These are phyloP conservation scores for Euura lappo DNA, from an alignment of 1,140 invertebrate species.

Conservation along the genomic window DNA sequence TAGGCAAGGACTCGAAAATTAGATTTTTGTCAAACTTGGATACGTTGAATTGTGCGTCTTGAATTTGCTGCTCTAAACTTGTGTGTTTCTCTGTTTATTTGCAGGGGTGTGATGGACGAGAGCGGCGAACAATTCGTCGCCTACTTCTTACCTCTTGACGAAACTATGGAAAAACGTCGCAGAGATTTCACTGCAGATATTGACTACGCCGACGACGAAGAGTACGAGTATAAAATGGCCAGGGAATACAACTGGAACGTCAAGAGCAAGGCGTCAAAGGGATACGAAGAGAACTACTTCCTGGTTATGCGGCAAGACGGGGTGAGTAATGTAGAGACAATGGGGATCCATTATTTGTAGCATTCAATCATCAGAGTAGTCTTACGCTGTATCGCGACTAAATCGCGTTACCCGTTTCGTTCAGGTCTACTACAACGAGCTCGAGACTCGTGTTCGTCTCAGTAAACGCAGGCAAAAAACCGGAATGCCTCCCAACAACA, in stretches of 20 bases:
- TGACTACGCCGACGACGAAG: constrained; percentile 91
- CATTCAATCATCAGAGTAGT: background rate
- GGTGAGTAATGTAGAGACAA: constrained; percentile 46
- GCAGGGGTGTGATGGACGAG: constrained; percentile 95
- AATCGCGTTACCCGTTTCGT: background rate
- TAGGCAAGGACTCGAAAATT: constrained; percentile 62
- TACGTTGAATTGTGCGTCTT: constrained; percentile 13
- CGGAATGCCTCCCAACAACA: constrained; percentile 77
- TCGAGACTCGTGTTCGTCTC: constrained; percentile 93
- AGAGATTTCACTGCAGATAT: constrained; percentile 77
- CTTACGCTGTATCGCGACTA: background rate
- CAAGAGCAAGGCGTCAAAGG: constrained; percentile 96
- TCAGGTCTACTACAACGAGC: constrained; percentile 91
- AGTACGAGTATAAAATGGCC: constrained; percentile 95
- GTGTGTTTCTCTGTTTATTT: constrained; percentile 44
- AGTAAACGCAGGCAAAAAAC: constrained; percentile 87
- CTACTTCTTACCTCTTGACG: constrained; percentile 95
- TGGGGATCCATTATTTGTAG: constrained; percentile 4
- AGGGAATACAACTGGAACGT: constrained; percentile 98
- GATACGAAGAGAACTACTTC: constrained; percentile 99
- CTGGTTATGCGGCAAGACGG: constrained; percentile 90
- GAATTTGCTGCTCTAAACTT: constrained; percentile 19
- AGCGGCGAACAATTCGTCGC: constrained; percentile 98
- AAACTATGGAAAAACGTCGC: constrained; percentile 87
- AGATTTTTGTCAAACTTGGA: constrained; percentile 9